phyloP scores from a whole-genome alignment of 1,140 invertebrate species.

The Dolichoris vasculosae region DNA sequence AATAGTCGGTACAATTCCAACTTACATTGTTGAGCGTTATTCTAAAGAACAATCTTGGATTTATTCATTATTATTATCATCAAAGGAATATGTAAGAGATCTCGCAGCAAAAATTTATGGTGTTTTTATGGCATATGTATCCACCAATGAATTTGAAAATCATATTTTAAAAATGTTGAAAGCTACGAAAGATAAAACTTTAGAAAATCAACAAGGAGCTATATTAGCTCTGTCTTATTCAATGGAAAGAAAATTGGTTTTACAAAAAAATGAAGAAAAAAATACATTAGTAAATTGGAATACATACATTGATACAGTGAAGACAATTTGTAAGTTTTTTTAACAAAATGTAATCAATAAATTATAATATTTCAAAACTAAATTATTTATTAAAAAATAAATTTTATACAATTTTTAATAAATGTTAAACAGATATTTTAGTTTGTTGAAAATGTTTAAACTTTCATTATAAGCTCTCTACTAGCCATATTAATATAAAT shows the following conservation, averaged over 20 bases:
- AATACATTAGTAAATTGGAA: constrained; percentile 72
- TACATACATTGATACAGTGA: constrained; percentile 75
- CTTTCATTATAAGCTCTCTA: too few species aligned
- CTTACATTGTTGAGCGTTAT: constrained; percentile 77
- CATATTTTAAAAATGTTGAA: constrained; percentile 76
- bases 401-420: neutral
- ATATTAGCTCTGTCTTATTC: constrained; percentile 80
- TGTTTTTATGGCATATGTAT: constrained; percentile 77
- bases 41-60: constrained; percentile 79
- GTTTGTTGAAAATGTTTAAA: too few species aligned
- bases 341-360: constrained; percentile 37
- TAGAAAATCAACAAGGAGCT: constrained; percentile 85
- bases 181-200: constrained; percentile 75
- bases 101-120: constrained; percentile 81
- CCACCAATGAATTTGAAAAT: constrained; percentile 75
- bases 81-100: constrained; percentile 84
- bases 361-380: constrained; percentile 34
- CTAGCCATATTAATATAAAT: too few species aligned
- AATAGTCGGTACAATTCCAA: constrained; percentile 81
- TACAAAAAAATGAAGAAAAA: constrained; percentile 67
- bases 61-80: constrained; percentile 79
- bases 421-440: neutral
- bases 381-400: too few species aligned
- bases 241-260: constrained; percentile 79
- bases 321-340: constrained; percentile 75